Evolutionary conservation across 1,140 invertebrate species (phyloP), one percentile per base, ranked within the genome.

Genomic region (Bradysia coprophila): DNA sequence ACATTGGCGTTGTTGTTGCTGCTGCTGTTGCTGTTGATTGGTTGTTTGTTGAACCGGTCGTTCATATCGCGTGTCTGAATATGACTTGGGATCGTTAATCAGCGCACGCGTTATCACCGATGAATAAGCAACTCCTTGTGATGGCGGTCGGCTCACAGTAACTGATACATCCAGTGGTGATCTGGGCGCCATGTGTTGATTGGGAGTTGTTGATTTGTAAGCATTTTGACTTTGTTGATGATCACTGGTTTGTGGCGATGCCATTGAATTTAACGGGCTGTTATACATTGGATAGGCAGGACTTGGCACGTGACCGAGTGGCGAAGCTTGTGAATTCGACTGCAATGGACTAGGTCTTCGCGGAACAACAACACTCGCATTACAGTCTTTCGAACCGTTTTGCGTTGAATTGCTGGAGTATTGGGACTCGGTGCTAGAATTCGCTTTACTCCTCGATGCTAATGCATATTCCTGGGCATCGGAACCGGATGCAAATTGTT

Each of bases 251-350:
- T 78, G 76, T 10, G 77, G 77, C 13, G 76, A 79, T 36, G 76
- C 76, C 51, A 75, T 69, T 2, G 73, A 73, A 47, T 76, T 73
- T 73, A 81, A 75, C 8, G 78, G 77, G 61, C 76, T 80, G 55
- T 80, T 77, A 55, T 81, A 81, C 69, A 79, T 69, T 9, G 78
- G 77, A 64, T 81, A 81, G 16, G 75, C 77, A 18, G 78, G 77
- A 63, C 75, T 79, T 43, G 74, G 75, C 2, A 76, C 75, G 55
- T 79, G 76, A 32, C 73, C 72, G 18, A 77, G 49, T 4, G 67
- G 67, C 44, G 72, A 75, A 18, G 71, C 69, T 50, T 77, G 75
- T 2, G 75, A 75, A 47, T 75, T 71, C 2, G 69, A 65, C 50
- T 79, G 76, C 21, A 76, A 57, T 5, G 77, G 77, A 62, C 76